phyloP scores from a whole-genome alignment of 2,113 vertebrate genomes.

The Puffinus mauretanicus region DNA sequence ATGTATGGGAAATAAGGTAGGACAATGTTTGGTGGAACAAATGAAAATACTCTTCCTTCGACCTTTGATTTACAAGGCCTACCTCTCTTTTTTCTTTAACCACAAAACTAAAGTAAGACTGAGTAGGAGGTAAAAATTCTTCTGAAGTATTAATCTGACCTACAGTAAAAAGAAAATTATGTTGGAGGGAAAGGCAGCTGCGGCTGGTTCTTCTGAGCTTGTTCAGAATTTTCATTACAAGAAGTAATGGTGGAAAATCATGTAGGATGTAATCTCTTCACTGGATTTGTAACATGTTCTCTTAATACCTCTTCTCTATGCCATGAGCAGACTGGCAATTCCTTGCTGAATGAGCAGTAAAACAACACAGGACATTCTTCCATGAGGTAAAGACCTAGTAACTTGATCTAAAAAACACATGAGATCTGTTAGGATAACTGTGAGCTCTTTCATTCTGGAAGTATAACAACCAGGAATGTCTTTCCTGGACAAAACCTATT shows the following conservation, averaged over 20 bases:
- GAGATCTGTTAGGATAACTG: not conserved
- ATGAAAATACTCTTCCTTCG: not conserved
- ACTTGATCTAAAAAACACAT: not conserved
- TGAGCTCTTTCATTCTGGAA: not conserved
- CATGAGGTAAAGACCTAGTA: not conserved
- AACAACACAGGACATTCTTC: not conserved
- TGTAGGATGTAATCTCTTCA: not conserved
- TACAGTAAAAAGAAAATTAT: not conserved
- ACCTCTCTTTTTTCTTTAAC: not conserved
- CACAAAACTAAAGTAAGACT: not conserved
- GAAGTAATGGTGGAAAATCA: not conserved
- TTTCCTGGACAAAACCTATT: not conserved
- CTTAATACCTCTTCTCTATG: not conserved
- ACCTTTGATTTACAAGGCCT: not conserved
- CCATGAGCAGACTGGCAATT: not conserved
- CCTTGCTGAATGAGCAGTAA: not conserved
- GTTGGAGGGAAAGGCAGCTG: not conserved
- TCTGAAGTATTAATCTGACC: not conserved
- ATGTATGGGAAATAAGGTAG: not conserved
- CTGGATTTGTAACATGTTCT: not conserved
- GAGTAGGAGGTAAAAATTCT: not conserved
- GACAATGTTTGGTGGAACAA: not conserved
- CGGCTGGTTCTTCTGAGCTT: not conserved
- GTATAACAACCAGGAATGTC: not conserved
- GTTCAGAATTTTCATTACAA: not conserved